A percentile compares a stretch with the other conserved stretches of the same genome.
Evolutionary conservation across 2,113 vertebrate species (phyloP).

Genomic region (Gymnorhina tibicen): DNA sequence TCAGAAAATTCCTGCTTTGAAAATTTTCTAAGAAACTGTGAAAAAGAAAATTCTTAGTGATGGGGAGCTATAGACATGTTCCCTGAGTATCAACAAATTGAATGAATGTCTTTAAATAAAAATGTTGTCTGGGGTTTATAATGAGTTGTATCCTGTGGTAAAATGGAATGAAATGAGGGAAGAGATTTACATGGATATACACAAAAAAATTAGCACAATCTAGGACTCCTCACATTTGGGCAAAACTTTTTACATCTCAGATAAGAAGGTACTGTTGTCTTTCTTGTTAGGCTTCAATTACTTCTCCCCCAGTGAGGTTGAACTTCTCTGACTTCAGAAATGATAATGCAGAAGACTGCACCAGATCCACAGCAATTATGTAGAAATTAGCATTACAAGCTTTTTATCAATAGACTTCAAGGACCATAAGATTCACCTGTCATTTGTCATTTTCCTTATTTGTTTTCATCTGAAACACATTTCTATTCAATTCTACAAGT

Average conservation of each 20-base stretch:
- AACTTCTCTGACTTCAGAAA: background rate
- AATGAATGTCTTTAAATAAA: background rate
- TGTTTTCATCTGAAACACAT: background rate
- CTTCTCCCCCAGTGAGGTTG: background rate
- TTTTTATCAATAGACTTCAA: background rate
- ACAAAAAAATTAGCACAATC: background rate
- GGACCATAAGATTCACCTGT: background rate
- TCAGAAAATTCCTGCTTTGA: background rate
- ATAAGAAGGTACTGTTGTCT: background rate
- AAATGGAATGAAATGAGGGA: background rate
- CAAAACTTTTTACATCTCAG: background rate
- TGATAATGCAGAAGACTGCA: background rate
- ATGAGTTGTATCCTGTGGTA: background rate
- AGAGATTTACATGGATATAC: background rate
- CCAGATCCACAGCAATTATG: background rate
- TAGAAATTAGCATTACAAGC: background rate
- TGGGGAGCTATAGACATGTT: background rate
- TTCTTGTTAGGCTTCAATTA: background rate
- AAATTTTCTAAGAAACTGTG: background rate
- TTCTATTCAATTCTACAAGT: background rate
- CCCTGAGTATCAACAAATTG: background rate
- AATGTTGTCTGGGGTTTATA: background rate
- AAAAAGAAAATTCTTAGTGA: background rate
- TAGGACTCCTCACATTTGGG: background rate
- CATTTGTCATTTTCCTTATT: background rate